Evolutionary conservation across 2,888 invertebrate species (phyloP).

Genomic region (Dryomyza anilis): DNA sequence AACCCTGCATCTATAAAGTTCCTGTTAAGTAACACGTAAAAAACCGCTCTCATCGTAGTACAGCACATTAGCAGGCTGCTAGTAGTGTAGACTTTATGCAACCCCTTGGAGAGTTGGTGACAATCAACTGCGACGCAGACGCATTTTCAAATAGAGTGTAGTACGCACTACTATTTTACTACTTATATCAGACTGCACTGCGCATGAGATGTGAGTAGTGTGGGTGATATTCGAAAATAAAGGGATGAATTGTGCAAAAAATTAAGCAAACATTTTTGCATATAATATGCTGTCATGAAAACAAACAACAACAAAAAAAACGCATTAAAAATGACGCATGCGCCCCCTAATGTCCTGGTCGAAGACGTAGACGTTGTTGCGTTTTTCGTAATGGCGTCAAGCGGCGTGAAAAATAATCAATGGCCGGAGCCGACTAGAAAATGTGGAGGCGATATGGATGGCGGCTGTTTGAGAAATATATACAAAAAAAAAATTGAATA

Average conservation of each 20-base stretch:
- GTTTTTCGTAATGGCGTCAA: slow-evolving; percentile 16
- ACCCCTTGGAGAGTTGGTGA: neutral
- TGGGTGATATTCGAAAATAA: neutral
- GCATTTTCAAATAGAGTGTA: slow-evolving; percentile 7
- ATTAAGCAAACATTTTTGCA: neutral
- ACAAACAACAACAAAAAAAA: neutral
- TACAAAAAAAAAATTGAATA: neutral
- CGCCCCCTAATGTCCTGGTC: neutral
- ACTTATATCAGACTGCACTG: neutral
- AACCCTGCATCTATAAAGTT: too few species aligned
- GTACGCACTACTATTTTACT: slow-evolving; percentile 29
- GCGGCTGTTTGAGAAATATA: neutral
- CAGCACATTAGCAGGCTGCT: too few species aligned
- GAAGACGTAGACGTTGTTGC: neutral
- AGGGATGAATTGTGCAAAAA: neutral
- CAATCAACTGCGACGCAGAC: slow-evolving; percentile 11
- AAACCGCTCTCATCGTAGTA: too few species aligned
- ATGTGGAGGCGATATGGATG: slow-evolving; percentile 13
- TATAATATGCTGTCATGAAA: neutral
- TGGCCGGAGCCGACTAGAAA: neutral
- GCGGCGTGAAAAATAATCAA: slow-evolving; percentile 22
- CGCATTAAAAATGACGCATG: slow-evolving; percentile 13
- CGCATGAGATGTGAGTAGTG: slow-evolving; percentile 1
- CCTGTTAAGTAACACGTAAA: too few species aligned
- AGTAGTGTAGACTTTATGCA: too few species aligned